Conservation (phyloP, 2,888 invertebrate species). For the Ophioninae sp. region DNA sequence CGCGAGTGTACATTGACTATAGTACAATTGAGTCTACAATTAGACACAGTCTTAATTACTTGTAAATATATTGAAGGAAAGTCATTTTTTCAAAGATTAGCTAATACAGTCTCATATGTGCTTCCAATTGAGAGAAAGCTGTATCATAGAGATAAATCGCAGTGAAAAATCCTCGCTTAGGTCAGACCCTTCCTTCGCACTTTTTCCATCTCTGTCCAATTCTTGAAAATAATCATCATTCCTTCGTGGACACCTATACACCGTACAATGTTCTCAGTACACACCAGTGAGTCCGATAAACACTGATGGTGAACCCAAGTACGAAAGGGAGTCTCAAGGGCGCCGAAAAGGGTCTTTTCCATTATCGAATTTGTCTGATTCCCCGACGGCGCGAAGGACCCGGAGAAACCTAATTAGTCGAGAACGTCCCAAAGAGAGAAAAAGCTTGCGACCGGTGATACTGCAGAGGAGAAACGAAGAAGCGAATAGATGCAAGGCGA, state of each 20-base stretch:
- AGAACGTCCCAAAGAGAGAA: constrained; percentile 26
- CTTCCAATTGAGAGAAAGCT: too few relatives aligned
- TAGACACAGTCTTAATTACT: too few relatives aligned
- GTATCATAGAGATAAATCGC: too few relatives aligned
- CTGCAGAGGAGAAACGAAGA: constrained; percentile 18
- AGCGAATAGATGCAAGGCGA: not conserved
- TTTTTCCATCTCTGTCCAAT: not conserved
- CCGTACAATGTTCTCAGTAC: not conserved
- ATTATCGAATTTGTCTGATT: constrained; percentile 67
- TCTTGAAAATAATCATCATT: not conserved
- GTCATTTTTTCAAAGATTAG: too few relatives aligned
- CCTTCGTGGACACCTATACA: constrained; percentile 21
- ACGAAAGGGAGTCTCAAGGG: constrained; percentile 10
- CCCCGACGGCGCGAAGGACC: constrained; percentile 46
- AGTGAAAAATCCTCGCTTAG: too few relatives aligned
- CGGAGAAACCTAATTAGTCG: constrained; percentile 70
- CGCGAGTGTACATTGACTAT: too few relatives aligned
- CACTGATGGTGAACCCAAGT: constrained; percentile 34
- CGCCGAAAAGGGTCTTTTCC: constrained; percentile 54
- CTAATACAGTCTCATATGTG: too few relatives aligned
- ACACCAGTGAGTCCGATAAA: constrained; percentile 12
- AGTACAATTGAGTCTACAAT: too few relatives aligned
- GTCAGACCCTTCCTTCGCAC: not conserved
- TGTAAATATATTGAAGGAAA: too few relatives aligned
- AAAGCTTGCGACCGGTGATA: constrained; percentile 18